Evolutionary conservation across 2,888 invertebrate genomes (phyloP).

Genomic region (Candidula unifasciata): DNA sequence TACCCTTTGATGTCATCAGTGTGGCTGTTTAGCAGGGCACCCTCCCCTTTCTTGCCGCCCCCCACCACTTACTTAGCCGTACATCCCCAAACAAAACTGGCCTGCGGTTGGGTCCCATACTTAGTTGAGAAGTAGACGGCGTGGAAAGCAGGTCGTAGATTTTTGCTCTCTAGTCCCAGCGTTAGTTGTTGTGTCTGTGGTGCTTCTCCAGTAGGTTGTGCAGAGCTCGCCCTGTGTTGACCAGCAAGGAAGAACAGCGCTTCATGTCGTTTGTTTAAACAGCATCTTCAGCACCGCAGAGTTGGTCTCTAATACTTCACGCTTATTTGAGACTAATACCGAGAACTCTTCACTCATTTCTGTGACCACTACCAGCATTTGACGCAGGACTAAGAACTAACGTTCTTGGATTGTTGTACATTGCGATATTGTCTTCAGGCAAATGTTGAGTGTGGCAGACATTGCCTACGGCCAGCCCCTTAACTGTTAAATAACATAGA

Average conservation of each 20-base stretch:
- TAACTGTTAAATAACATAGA: not conserved
- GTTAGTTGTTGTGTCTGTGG: no score
- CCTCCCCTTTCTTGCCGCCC: not conserved
- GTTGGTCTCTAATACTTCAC: no score
- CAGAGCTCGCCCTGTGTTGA: not conserved
- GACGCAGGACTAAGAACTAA: no score
- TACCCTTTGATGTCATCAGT: not conserved
- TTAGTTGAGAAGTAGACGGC: conserved; percentile 11
- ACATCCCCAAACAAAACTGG: conserved; percentile 27
- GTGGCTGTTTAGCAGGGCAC: not conserved
- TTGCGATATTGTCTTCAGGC: no score
- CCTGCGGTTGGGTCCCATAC: not conserved
- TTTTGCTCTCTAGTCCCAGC: not conserved
- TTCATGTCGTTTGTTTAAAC: not conserved
- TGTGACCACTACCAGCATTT: no score
- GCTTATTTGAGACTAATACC: no score
- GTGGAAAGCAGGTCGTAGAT: not conserved
- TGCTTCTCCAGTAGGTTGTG: not conserved
- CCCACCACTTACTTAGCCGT: not conserved
- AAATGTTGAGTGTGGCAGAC: not conserved
- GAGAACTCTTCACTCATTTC: no score
- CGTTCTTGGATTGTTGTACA: no score
- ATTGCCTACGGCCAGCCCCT: not conserved
- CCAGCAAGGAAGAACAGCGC: not conserved
- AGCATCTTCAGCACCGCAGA: not conserved